Evolutionary conservation across 2,888 invertebrate genomes (phyloP), one percentile per base, ranked within the genome.

Genomic region (Lissonota sp.): DNA sequence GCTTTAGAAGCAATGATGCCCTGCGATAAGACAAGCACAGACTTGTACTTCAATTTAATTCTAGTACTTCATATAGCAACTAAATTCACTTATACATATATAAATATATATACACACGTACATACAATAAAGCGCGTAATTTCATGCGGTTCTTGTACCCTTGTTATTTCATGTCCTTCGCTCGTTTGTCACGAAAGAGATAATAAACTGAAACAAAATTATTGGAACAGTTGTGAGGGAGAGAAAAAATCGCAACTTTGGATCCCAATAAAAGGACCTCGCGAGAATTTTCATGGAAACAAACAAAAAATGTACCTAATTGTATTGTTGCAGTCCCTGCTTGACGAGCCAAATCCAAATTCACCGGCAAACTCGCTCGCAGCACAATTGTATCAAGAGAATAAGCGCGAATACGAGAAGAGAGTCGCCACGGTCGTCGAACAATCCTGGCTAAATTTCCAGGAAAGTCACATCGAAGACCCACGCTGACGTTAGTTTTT

Each of bases 291-390:
- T 49, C 5, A 26, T 26, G 46, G 39, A 58, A 46, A 46, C 49
- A 66, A 66, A n/a, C 49, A 16, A 75, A 71, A 75, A 49, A 37
- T 77, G 69, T 79, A 62, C 53, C 42, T 60, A 58, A 66, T 75
- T 82, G 70, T 86, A 69, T 81, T 87, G 84, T 92, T 92, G 74
- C 94, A 95, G 94, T 95, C 95, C 42, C 93, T 95, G 87, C 92
- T 95, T 88, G 95, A 95, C 88, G 95, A 95, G 90, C 95, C 95
- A 49, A 95, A 95, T 91, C 95, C 95, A 72, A 95, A 95, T 92
- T 95, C 95, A 63, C 95, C 95, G 64, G 95, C 95, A 53, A 95
- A 95, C 91, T 95, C 94, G 84, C 91, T 94, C 84, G 95, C 95
- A 44, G 95, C 95, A 4, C 95, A 95, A 90, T 93, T 95, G 72